A percentile compares a stretch with the other conserved stretches of the same genome.
Conservation (phyloP, 2,888 invertebrate genomes). For the Yponomeuta sedellus region DNA sequence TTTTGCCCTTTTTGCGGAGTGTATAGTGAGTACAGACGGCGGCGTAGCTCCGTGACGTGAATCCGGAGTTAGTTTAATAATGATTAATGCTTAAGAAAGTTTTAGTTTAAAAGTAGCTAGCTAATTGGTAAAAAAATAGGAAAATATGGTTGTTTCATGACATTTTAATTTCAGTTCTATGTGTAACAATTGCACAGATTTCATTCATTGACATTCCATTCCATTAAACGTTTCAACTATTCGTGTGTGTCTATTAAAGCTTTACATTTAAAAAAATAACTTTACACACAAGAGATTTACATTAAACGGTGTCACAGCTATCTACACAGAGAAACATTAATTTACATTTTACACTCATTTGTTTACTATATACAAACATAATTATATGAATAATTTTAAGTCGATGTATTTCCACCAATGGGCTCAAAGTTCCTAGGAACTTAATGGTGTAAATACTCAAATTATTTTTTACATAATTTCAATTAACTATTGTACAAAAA, state of each 20-base stretch:
- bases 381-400: not conserved
- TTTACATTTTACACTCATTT: conserved; percentile 9
- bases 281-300: conserved; percentile 9
- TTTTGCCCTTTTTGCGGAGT: too few species aligned
- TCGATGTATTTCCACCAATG: conserved; percentile 57
- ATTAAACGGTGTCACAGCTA: not conserved
- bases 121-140: too few species aligned
- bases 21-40: too few species aligned
- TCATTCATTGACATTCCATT: conserved; percentile 52
- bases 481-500: conserved; percentile 26
- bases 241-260: conserved; percentile 10
- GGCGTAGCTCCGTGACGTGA: too few species aligned
- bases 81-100: too few species aligned
- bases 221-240: not conserved
- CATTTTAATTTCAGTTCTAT: not conserved
- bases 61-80: too few species aligned
- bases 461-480: conserved; percentile 25
- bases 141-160: not conserved
- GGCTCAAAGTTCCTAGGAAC: conserved; percentile 61
- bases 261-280: conserved; percentile 17
- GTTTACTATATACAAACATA: conserved; percentile 30
- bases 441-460: conserved; percentile 55
- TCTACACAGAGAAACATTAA: conserved; percentile 7
- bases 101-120: too few species aligned
- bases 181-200: conserved; percentile 48